Percentiles rank a stretch among this genome's conserved stretches.
phyloP scores from a whole-genome alignment of 2,797 vertebrate species.

The Catamblyrhynchus diadema region DNA sequence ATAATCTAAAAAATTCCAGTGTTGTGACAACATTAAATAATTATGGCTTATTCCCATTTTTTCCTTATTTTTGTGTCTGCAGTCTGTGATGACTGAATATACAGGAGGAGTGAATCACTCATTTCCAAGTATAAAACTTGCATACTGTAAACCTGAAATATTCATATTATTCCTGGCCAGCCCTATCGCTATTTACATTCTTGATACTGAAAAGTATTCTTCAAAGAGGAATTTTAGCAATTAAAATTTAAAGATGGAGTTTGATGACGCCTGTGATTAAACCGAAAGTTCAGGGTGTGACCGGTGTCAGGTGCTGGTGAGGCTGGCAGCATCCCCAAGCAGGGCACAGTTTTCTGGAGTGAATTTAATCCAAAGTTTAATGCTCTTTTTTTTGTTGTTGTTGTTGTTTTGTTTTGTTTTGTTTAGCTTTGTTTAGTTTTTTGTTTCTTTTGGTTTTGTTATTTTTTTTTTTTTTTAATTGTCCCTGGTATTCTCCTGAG shows the following conservation, averaged over 20 bases:
- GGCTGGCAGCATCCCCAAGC: not conserved
- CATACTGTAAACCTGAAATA: not conserved
- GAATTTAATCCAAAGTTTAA: not conserved
- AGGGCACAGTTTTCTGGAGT: not conserved
- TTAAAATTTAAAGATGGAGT: constrained; percentile 38
- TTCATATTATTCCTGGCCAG: not conserved
- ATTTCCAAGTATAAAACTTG: constrained; percentile 29
- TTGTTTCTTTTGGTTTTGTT: too few species aligned
- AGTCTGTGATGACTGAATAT: not conserved
- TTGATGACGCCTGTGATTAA: not conserved
- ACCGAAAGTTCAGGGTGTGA: not conserved
- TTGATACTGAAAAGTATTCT: constrained; percentile 32
- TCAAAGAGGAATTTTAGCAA: constrained; percentile 37
- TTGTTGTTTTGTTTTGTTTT: not conserved
- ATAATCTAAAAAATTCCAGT: not conserved
- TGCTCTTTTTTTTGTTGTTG: fast-evolving
- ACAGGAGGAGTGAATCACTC: not conserved
- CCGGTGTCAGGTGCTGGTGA: not conserved
- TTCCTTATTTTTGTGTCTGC: not conserved
- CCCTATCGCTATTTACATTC: constrained; percentile 34
- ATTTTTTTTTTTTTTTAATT: not conserved
- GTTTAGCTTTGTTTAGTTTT: too few species aligned
- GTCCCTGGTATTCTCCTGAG: too few species aligned
- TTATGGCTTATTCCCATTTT: not conserved
- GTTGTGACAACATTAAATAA: not conserved